These are phyloP conservation scores for Drosophila rhopaloa DNA, from an alignment of 1,140 invertebrate species.

Conservation along the genomic window DNA sequence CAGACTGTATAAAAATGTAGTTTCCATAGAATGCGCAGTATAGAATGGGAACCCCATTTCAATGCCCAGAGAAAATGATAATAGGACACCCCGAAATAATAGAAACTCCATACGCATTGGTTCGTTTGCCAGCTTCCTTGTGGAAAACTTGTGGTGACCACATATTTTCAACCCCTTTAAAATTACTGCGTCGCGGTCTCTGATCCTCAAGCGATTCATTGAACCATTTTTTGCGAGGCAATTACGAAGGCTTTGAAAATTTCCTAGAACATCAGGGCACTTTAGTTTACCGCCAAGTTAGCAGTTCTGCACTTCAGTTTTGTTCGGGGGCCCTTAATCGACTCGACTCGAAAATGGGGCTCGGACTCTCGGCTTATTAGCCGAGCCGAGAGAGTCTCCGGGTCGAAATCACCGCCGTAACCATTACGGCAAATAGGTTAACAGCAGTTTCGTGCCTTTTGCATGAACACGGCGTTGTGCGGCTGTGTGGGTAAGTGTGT, in stretches of 20 bases:
- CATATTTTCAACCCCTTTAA: constrained; percentile 20
- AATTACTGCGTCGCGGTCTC: constrained; percentile 22
- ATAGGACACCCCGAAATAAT: constrained; percentile 10
- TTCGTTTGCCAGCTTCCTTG: constrained; percentile 17
- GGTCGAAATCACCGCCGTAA: constrained; percentile 56
- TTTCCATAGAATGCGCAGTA: neutral
- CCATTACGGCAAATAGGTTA: constrained; percentile 77
- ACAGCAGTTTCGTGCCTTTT: constrained; percentile 77
- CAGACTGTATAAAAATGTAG: neutral
- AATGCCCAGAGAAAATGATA: constrained; percentile 7
- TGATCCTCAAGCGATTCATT: constrained; percentile 31
- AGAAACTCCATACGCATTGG: constrained; percentile 8
- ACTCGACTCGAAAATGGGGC: constrained; percentile 22
- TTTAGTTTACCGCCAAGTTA: constrained; percentile 44
- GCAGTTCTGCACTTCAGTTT: constrained; percentile 42
- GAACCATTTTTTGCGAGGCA: constrained; percentile 21
- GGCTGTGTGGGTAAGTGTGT: constrained; percentile 7
- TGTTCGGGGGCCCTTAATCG: constrained; percentile 25
- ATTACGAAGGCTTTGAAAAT: constrained; percentile 20
- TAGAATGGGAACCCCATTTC: neutral
- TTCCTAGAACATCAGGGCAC: constrained; percentile 28
- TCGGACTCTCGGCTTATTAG: constrained; percentile 52
- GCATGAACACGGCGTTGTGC: constrained; percentile 54
- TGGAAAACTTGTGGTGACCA: constrained; percentile 21
- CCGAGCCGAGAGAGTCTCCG: constrained; percentile 54